These are phyloP conservation scores for Drosophila siamana DNA, from an alignment of 2,888 invertebrate genomes.

Conservation along the genomic window DNA sequence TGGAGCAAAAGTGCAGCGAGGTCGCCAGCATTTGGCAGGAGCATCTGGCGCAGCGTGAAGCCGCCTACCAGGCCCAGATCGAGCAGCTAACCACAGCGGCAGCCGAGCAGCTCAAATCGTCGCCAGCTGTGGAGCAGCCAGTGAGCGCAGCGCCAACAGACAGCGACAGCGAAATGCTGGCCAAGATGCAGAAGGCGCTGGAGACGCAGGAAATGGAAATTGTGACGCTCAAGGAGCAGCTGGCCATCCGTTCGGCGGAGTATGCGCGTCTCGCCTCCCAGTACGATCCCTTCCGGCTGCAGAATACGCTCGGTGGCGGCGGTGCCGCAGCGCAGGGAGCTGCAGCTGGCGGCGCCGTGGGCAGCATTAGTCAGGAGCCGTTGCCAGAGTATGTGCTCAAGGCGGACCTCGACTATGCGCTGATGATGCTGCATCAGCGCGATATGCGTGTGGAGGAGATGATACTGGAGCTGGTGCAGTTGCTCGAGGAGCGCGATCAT, in stretches of 20 bases:
- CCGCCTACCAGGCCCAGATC: constrained; percentile 86
- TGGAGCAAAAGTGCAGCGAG: constrained; percentile 89
- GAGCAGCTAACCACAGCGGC: constrained; percentile 33
- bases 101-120: constrained; percentile 23
- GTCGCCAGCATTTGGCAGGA: constrained; percentile 90
- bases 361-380: constrained; percentile 24
- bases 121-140: constrained; percentile 5
- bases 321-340: constrained; percentile 15
- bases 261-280: constrained; percentile 86
- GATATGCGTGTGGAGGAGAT: constrained; percentile 95
- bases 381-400: constrained; percentile 82
- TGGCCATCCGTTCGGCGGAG: constrained; percentile 88
- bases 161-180: constrained; percentile 65
- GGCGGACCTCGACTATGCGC: constrained; percentile 91
- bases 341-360: constrained; percentile 15
- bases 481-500: constrained; percentile 94
- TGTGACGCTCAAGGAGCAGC: constrained; percentile 89
- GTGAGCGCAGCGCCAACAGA: constrained; percentile 26
- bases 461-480: constrained; percentile 92
- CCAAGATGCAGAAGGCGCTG: constrained; percentile 86
- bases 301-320: constrained; percentile 69
- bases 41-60: constrained; percentile 88
- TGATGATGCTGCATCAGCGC: constrained; percentile 94
- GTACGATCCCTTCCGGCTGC: constrained; percentile 84
- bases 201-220: constrained; percentile 91